Percentiles rank a stretch among this genome's conserved stretches.
These are phyloP conservation scores for Delphinapterus leucas DNA, from an alignment of 2,113 vertebrate genomes.

Conservation along the genomic window DNA sequence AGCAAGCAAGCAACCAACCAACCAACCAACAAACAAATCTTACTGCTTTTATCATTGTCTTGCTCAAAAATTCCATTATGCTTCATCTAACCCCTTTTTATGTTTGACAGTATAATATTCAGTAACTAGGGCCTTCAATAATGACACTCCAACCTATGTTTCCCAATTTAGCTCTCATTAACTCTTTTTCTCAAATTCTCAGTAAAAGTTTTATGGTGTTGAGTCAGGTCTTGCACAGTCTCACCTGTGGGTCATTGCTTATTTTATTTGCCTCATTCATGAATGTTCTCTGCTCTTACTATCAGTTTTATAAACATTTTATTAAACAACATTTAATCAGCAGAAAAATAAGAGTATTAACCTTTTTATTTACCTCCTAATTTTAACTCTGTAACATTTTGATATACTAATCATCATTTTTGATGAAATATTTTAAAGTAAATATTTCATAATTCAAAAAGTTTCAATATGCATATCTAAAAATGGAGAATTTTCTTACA, in stretches of 20 bases:
- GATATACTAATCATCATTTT: not conserved
- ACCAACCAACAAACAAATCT: not conserved
- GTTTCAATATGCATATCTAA: not conserved
- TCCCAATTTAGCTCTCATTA: not conserved
- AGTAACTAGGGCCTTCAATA: not conserved
- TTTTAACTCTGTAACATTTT: not conserved
- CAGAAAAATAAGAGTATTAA: not conserved
- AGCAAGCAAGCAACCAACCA: not conserved
- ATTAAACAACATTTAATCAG: not conserved
- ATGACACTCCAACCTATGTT: not conserved
- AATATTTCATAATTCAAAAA: not conserved
- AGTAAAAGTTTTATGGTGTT: not conserved
- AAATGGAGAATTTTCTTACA: not conserved
- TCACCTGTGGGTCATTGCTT: not conserved
- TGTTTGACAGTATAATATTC: too few relatives aligned
- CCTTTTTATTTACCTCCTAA: not conserved
- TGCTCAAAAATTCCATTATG: not conserved
- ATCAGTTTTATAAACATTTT: not conserved
- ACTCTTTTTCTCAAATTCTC: not conserved
- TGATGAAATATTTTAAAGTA: not conserved
- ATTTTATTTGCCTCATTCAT: not conserved
- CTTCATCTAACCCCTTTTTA: not conserved
- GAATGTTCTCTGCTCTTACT: not conserved
- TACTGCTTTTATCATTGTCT: not conserved
- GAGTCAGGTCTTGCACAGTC: not conserved